Evolutionary conservation across 2,797 vertebrate genomes (phyloP).

Genomic region (Acrossocheilus wenchowensis): DNA sequence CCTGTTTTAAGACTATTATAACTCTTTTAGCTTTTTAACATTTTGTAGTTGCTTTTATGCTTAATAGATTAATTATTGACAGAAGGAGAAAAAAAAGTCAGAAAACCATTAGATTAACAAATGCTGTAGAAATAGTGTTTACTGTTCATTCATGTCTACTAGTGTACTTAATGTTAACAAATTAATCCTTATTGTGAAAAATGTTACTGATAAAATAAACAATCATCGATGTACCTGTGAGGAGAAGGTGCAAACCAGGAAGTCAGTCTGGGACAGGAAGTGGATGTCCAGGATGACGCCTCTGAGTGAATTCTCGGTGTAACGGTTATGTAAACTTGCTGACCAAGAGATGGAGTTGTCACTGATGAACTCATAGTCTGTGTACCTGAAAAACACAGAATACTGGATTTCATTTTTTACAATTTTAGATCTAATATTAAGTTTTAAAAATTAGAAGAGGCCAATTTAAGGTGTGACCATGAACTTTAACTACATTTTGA

Average conservation of each 20-base stretch:
- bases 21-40: too few species aligned
- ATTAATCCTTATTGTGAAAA: background rate
- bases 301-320: conserved; percentile 95
- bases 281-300: conserved; percentile 98
- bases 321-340: conserved; percentile 94
- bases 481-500: background rate
- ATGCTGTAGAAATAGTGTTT: background rate
- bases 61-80: too few species aligned
- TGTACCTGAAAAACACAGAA: conserved; percentile 80
- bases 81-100: too few species aligned
- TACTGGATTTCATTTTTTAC: background rate
- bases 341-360: conserved; percentile 99
- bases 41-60: too few species aligned
- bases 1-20: too few species aligned
- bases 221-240: conserved; percentile 85
- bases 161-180: background rate
- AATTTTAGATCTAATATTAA: too few species aligned
- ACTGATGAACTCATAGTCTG: conserved; percentile 96
- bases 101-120: background rate
- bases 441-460: background rate
- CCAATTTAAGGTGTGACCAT: background rate
- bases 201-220: background rate
- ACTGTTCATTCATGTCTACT: background rate
- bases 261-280: conserved; percentile 96
- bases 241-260: conserved; percentile 97